Evolutionary conservation across 2,797 vertebrate genomes (phyloP), one percentile per base, ranked within the genome.

Genomic region (Melanotaenia maccullochi): DNA sequence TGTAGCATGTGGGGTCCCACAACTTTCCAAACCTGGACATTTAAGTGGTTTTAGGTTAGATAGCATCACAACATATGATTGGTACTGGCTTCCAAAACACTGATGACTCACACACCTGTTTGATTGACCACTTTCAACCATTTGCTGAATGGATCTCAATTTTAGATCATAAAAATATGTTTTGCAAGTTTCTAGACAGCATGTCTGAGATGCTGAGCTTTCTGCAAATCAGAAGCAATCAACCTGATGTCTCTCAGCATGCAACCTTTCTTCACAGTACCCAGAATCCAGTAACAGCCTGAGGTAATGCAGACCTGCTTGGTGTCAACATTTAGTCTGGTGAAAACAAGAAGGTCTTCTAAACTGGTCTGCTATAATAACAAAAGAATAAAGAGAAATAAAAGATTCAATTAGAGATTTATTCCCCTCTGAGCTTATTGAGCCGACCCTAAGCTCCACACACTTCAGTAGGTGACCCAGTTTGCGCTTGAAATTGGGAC

Each of bases 341-440:
- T 69, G 28, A 63, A 62, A 63, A 36, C 24, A 62, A 69, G 33
- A 60, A 60, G 57, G 24, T 32, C 42, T 25, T 60, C 28, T 57
- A 56, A 75, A 61, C 58, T 33, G n/a, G 3, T 71, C 9, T 56
- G 60, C 65, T 47, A 11, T 44, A 57, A 65, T 65, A 65, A 68
- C 51, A 73, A 52, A 76, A 52, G 9, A 72, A 65, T 56, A 11
- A 61, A 55, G 24, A 14, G 52, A 54, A 54, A 54, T 24, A 54
- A 25, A 54, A 54, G 52, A 28, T 54, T 54, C 52, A 54, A 28
- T 54, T 54, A 25, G 32, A 75, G 57, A 75, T 56, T 40, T 55
- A 56, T 64, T 40, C 35, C 60, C 56, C 44, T 69, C 56, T 51
- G n/a, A 44, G 54, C 28, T 69, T 33, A 68, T 59, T 36, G 28